These are phyloP conservation scores for Esox lucius DNA, from an alignment of 2,797 vertebrate genomes.

Conservation along the genomic window DNA sequence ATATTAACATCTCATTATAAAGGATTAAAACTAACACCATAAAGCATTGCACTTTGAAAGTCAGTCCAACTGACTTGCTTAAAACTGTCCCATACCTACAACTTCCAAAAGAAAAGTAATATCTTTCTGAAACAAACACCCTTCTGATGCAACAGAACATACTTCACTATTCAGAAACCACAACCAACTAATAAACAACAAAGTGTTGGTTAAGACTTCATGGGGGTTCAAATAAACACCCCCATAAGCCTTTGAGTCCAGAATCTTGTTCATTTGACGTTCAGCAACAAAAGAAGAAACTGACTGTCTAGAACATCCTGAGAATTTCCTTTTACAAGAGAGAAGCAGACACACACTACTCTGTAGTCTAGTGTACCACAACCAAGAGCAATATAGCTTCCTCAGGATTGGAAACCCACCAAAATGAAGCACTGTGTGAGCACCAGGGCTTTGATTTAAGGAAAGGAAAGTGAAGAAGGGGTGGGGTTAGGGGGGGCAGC, in stretches of 20 bases:
- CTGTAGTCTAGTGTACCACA: conserved; percentile 8
- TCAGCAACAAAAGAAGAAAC: conserved; percentile 7
- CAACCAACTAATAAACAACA: background rate
- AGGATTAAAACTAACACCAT: conserved; percentile 13
- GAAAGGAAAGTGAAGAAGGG: background rate
- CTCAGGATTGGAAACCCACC: conserved; percentile 33
- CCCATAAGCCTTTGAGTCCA: conserved; percentile 16
- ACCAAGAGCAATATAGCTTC: conserved; percentile 25
- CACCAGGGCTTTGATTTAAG: conserved; percentile 6
- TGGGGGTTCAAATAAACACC: background rate
- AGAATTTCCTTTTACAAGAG: conserved; percentile 26
- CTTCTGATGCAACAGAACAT: conserved; percentile 15
- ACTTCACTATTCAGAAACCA: conserved; percentile 3
- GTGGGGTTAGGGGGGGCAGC: conserved; percentile 29
- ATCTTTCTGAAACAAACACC: conserved; percentile 24
- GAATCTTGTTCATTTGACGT: conserved; percentile 27
- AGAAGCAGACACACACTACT: conserved; percentile 21
- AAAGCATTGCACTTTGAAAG: conserved; percentile 6
- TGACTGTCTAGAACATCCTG: conserved; percentile 26
- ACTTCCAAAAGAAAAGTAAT: conserved; percentile 15
- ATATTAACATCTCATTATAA: conserved; percentile 37
- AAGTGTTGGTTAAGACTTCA: background rate
- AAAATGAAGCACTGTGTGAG: conserved; percentile 46
- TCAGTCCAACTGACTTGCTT: background rate
- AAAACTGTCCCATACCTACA: background rate